A percentile compares a stretch with the other conserved stretches of the same genome.
Evolutionary conservation across 2,113 vertebrate genomes (phyloP).

Genomic region (Pelmatolapia mariae): DNA sequence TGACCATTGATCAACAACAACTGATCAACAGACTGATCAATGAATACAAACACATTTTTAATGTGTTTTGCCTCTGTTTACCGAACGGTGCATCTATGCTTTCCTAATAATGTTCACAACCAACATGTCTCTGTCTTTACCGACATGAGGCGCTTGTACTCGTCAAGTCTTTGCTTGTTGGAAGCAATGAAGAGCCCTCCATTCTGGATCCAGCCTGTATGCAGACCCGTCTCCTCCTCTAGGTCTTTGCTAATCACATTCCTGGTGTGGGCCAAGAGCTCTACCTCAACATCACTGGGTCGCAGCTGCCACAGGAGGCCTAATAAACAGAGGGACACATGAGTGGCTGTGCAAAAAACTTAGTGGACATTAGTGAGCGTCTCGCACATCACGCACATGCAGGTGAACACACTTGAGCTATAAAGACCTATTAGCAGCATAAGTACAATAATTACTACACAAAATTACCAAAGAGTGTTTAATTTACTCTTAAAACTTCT

Average conservation of each 20-base stretch:
- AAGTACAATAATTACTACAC: neutral
- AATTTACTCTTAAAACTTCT: neutral
- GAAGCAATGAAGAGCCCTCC: constrained; percentile 97
- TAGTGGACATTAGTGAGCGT: neutral
- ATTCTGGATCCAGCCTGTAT: constrained; percentile 95
- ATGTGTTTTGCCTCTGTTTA: neutral
- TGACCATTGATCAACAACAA: neutral
- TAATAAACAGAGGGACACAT: constrained; percentile 24
- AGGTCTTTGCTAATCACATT: constrained; percentile 85
- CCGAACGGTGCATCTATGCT: neutral
- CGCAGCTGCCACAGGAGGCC: constrained; percentile 96
- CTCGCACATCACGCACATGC: neutral
- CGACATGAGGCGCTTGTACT: constrained; percentile 98
- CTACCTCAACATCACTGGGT: constrained; percentile 93
- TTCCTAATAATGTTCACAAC: neutral
- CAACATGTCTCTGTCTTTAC: constrained; percentile 60
- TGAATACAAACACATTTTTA: neutral
- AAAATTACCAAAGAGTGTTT: neutral
- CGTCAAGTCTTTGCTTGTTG: constrained; percentile 90
- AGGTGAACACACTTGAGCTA: neutral
- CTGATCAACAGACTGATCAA: neutral
- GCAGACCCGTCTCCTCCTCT: constrained; percentile 87
- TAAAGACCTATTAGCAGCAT: neutral
- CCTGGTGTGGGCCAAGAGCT: constrained; percentile 88
- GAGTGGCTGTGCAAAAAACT: neutral